Percentiles rank a stretch among this genome's conserved stretches.
These are phyloP conservation scores for Hemaris fuciformis DNA, from an alignment of 2,888 invertebrate species.

Conservation along the genomic window DNA sequence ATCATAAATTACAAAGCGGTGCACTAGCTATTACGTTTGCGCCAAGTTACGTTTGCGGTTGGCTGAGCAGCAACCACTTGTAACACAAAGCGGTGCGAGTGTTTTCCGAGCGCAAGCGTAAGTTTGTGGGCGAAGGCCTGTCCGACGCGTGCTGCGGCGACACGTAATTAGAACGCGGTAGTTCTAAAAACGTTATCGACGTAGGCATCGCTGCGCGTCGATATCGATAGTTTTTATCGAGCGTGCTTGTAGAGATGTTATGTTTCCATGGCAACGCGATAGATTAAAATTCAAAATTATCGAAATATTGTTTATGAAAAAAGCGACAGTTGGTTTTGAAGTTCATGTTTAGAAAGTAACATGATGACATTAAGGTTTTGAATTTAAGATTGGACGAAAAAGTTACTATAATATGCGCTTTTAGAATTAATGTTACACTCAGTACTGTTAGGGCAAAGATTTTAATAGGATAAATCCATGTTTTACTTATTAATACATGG, in stretches of 20 bases:
- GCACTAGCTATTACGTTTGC: constrained; percentile 36
- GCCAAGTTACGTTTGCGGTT: constrained; percentile 21
- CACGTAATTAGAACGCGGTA: constrained; percentile 39
- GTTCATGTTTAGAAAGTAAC: no score
- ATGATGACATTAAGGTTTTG: no score
- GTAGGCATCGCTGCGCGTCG: constrained; percentile 17
- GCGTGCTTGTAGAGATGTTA: not conserved
- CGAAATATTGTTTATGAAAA: no score
- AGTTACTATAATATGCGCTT: no score
- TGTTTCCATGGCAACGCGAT: not conserved
- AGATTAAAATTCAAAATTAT: not conserved
- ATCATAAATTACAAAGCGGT: constrained; percentile 59
- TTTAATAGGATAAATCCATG: no score
- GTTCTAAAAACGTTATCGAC: constrained; percentile 28
- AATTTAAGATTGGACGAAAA: no score
- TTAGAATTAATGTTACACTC: no score
- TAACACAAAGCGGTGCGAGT: not conserved
- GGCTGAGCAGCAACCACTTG: not conserved
- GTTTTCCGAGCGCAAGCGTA: not conserved
- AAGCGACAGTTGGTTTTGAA: no score
- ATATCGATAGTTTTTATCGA: constrained; percentile 3
- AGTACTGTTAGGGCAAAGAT: no score
- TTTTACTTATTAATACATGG: no score
- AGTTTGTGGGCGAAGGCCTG: constrained; percentile 21
- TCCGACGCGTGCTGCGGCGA: constrained; percentile 28